Conservation (phyloP, 2,797 vertebrate genomes). For the Buphagus erythrorhynchus region DNA sequence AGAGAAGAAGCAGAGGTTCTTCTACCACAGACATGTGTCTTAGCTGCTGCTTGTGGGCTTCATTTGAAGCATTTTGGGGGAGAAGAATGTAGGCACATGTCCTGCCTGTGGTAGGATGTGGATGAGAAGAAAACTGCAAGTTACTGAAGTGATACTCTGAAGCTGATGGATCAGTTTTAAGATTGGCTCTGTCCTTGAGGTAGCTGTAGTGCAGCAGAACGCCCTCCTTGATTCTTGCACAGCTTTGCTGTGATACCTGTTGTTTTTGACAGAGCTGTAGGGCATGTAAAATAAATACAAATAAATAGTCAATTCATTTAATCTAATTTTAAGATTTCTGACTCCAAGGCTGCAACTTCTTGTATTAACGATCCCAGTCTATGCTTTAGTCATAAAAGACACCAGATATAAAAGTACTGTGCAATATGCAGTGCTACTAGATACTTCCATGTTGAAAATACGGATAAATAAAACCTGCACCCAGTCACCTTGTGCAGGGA, state of each 20-base stretch:
- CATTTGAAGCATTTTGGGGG: neutral
- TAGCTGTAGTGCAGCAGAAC: neutral
- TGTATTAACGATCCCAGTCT: neutral
- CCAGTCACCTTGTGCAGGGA: neutral
- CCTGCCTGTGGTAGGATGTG: neutral
- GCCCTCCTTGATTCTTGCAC: neutral
- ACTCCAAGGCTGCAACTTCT: neutral
- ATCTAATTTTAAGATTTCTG: neutral
- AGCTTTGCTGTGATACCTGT: neutral
- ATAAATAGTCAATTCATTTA: neutral
- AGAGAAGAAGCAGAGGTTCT: neutral
- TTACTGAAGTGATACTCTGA: neutral
- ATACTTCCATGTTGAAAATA: neutral
- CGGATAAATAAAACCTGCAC: accelerated
- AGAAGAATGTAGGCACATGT: accelerated
- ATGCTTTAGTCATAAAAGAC: neutral
- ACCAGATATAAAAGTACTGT: neutral
- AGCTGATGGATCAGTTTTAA: neutral
- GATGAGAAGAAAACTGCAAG: neutral
- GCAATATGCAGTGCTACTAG: neutral
- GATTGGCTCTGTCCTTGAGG: neutral
- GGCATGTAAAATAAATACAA: neutral
- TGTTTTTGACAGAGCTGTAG: neutral
- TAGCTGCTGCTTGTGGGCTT: neutral
- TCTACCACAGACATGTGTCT: neutral